Base-by-base conservation (phyloP, 2,113 vertebrate species). In the Eulemur macaco region DNA sequence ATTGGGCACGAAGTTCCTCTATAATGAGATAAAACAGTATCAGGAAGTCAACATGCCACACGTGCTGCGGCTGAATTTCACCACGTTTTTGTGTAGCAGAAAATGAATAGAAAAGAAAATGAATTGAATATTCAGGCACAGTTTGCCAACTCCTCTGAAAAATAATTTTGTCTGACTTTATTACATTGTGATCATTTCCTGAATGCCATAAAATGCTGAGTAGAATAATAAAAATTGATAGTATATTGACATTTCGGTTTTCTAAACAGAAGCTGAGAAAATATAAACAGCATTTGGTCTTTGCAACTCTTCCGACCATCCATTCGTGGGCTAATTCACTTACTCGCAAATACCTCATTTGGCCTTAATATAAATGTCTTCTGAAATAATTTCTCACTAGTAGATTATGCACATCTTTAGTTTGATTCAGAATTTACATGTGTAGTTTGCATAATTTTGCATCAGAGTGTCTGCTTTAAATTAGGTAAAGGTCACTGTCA, bases 401-500 rank as follows among this genome's bases (percentile, higher is more conserved):
- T 98, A 98, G 95, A 98, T 98, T 98, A 98, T 98, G 97, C 98
- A 97, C 96, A 95, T 98, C 98, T 98, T 98, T 95, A 96, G 97
- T 98, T 97, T 98, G 98, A 98, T 98, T 99, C 98, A 98, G 96
- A 99, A 98, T 99, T 99, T 99, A 98, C 98, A 98, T 98, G 98
- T 98, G 98, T 98, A 98, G 98, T 99, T 98, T 98, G 98, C 98
- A 99, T 99, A 99, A 98, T 98, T 99, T 98, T 99, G 98, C 98
- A 99, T 99, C 97, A 98, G 98, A 98, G 97, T 98, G 95, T 98
- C 98, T 98, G 97, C 98, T 98, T 98, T 98, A 98, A 98, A 98
- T 98, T 99, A 99, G 97, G 98, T 98, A 99, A 99, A 99, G 98
- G 99, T 99, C 98, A 99, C 98, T 98, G 98, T 99, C 98, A 99